Percentiles rank a stretch among this genome's conserved stretches.
Conservation (phyloP, 2,888 invertebrate genomes). For the Lasioglossum vierecki region DNA sequence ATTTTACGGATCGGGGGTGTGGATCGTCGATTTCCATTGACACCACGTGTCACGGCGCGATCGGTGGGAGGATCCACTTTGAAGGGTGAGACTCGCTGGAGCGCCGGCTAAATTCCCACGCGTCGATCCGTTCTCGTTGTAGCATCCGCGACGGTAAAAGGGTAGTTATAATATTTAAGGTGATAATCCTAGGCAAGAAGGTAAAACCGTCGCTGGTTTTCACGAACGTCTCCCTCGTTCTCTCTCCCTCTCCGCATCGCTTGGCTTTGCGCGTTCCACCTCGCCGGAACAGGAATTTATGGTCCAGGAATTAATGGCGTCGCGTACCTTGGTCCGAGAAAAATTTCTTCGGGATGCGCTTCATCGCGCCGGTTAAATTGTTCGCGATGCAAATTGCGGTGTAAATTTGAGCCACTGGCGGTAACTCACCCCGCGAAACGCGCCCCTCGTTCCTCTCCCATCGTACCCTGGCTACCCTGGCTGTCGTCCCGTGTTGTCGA, state of each 20-base stretch:
- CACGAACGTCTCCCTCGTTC: constrained; percentile 20
- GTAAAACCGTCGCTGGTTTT: constrained; percentile 50
- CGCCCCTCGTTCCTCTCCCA: not conserved
- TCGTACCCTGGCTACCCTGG: no score
- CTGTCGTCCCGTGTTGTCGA: not conserved
- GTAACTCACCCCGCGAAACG: not conserved
- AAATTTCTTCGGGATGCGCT: constrained; percentile 20
- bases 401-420: constrained; percentile 44
- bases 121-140: constrained; percentile 25
- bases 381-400: constrained; percentile 43
- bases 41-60: not conserved
- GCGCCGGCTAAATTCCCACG: constrained; percentile 65
- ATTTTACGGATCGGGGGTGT: not conserved
- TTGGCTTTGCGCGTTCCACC: constrained; percentile 40
- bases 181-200: constrained; percentile 72
- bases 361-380: constrained; percentile 41
- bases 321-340: constrained; percentile 24
- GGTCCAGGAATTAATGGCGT: constrained; percentile 48
- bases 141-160: constrained; percentile 50
- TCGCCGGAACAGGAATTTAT: constrained; percentile 49
- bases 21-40: constrained; percentile 23
- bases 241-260: constrained; percentile 2
- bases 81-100: constrained; percentile 44
- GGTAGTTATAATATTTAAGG: constrained; percentile 77
- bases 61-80: constrained; percentile 29